Evolutionary conservation across 2,797 vertebrate species (phyloP).

Genomic region (Melanogrammus aeglefinus): DNA sequence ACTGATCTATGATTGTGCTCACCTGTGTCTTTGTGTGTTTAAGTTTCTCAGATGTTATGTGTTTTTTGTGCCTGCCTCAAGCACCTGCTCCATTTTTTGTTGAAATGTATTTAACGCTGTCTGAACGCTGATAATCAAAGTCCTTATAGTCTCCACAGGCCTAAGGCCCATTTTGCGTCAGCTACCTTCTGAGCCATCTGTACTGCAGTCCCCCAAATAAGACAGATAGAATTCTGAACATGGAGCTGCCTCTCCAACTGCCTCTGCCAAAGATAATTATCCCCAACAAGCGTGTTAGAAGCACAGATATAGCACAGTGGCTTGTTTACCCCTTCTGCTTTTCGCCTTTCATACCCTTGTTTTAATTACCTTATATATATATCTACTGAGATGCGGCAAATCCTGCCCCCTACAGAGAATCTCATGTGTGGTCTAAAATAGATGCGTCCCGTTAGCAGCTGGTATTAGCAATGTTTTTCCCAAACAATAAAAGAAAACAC

Average conservation of each 20-base stretch:
- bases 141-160: background rate
- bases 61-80: background rate
- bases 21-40: slow-evolving; percentile 11
- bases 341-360: slow-evolving; percentile 22
- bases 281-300: background rate
- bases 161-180: background rate
- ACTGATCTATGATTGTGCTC: background rate
- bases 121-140: background rate
- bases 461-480: background rate
- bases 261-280: slow-evolving; percentile 22
- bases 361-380: slow-evolving; percentile 21
- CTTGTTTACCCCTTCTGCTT: slow-evolving; percentile 23
- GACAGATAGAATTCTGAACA: slow-evolving; percentile 9
- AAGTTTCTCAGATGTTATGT: slow-evolving; percentile 17
- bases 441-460: slow-evolving; percentile 3
- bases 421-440: slow-evolving; percentile 24
- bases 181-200: background rate
- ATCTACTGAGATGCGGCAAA: slow-evolving; percentile 11
- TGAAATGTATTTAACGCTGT: background rate
- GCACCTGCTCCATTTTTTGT: background rate
- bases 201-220: background rate
- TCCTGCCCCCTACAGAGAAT: slow-evolving; percentile 25
- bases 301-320: background rate
- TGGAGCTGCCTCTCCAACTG: slow-evolving; percentile 9
- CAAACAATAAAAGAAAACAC: background rate